Base-by-base conservation (phyloP, 2,113 vertebrate genomes). In the Thryonomys swinderianus region DNA sequence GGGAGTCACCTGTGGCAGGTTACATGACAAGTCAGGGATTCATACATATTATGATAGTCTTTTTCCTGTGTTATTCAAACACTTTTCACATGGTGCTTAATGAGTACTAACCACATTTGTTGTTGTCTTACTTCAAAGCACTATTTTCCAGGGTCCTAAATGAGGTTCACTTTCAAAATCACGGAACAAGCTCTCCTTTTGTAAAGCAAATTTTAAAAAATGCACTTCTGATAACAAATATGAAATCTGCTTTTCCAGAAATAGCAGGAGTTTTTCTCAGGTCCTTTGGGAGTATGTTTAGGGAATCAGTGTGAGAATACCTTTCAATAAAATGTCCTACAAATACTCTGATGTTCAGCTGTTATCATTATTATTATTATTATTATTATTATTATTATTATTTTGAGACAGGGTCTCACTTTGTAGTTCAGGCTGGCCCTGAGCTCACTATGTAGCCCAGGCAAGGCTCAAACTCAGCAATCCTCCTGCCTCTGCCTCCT, bases 281-380 rank as follows among this genome's bases (percentile, higher is more conserved):
- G 76, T 79, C 14, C 5, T 93, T 93, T 85, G 32, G 55, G 57
- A 91, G 79, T 95, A 83, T 85, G 27, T 85, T 81, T 32, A 53
- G 34, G 64, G 37, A 96, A 86, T 48, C 53, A 73, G 16, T 64
- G 14, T 30, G 25, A 95, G 51, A 90, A 79, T 23, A 91, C 76
- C 9, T 51, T 78, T 37, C 21, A 89, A 64, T 66, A 93, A 61
- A 27, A 51, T 45, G 64, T 91, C 62, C 27, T 91, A 86, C 17
- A 81, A 20, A 57, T 51, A 42, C 12, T 66, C 57, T 84, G 78
- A 48, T 25, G 3, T 57, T 85, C 34, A 85, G 62, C 34, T 81
- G 83, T 45, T 88, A 62, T 4, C n/a, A n/a, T n/a, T n/a, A n/a
- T n/a, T n/a, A n/a, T n/a, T n/a, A n/a, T n/a, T n/a, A n/a, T n/a